Base-by-base conservation (phyloP, 92 coral and sea anemone genomes). In the Virgularia gustaviana region DNA sequence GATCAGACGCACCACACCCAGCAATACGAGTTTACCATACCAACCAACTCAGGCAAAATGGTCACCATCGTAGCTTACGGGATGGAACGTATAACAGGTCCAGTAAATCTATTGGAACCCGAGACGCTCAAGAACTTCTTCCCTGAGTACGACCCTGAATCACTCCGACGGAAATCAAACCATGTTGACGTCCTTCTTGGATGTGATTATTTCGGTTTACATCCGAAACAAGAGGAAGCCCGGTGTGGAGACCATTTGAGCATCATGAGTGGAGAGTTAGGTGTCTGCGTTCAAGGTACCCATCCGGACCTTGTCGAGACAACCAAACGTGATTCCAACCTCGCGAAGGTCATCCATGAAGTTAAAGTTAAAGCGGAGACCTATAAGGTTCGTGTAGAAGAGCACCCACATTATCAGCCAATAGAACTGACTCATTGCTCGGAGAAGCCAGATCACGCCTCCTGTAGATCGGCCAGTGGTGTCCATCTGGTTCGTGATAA, bases 171-270 rank as follows among this genome's bases (percentile, higher is more conserved):
- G 45, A 70, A 75, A 73, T 62, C 80, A 25, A 55, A 36, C 36
- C 42, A 36, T 36, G 85, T 81, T 9, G 85, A 81, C 38, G 65
- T 80, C 18, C 67, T 80, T n/a, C 66, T 80, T 29, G 85, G 85
- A 27, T 80, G 85, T 64, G 85, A 80, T 41, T 80, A 60, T 16
- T 80, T 72, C 32, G 81, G 85, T 1, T 39, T 80, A 29, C 81
- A 65, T 67, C 86, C 83, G 12, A 66, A 76, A 64, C 72, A 77
- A 44, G 86, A 82, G 43, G 86, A 82, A 68, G 86, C 86, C 47
- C 54, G 70, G 63, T 36, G 83, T 68, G 78, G 78, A 66, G 83
- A 82, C 41, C 36, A 82, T 51, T 39, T 76, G 16, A 82, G 86
- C 49, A 68, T 82, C n/a, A 82, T 82, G 86, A 47, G 66, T 42